phyloP scores from a whole-genome alignment of 2,888 invertebrate species.

The Alloplasta piceator region DNA sequence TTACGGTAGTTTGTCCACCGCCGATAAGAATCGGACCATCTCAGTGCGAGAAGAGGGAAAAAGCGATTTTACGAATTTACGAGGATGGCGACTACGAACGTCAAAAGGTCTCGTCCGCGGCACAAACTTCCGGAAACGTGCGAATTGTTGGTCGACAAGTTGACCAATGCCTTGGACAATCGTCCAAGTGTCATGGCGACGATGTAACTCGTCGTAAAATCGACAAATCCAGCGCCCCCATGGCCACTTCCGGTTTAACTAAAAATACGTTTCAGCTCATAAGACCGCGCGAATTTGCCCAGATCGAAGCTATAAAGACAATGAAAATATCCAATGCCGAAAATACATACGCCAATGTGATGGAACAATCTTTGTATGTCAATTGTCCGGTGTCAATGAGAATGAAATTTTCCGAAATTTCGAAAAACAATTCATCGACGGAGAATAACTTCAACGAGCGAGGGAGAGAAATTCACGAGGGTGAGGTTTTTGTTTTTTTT shows the following conservation, averaged over 20 bases:
- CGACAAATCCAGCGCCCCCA: constrained; percentile 62
- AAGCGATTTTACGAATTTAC: not conserved
- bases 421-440: constrained; percentile 46
- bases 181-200: constrained; percentile 69
- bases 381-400: constrained; percentile 64
- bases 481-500: not conserved
- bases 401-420: constrained; percentile 17
- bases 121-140: constrained; percentile 85
- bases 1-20: constrained; percentile 60
- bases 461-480: not conserved
- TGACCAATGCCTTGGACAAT: constrained; percentile 17
- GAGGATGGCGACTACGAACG: constrained; percentile 70
- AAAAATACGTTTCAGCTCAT: constrained; percentile 84
- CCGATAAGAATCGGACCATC: constrained; percentile 58
- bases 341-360: constrained; percentile 84
- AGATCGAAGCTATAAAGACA: constrained; percentile 82
- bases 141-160: constrained; percentile 79
- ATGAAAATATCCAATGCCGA: constrained; percentile 71
- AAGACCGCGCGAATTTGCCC: constrained; percentile 85
- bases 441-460: constrained; percentile 6
- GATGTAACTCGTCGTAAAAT: constrained; percentile 74
- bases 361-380: constrained; percentile 77
- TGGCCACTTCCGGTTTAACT: constrained; percentile 69
- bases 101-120: constrained; percentile 85
- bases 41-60: not conserved